A percentile compares a stretch with the other conserved stretches of the same genome.
These are phyloP conservation scores for Danio jaintianensis DNA, from an alignment of 2,797 vertebrate genomes.

Conservation along the genomic window DNA sequence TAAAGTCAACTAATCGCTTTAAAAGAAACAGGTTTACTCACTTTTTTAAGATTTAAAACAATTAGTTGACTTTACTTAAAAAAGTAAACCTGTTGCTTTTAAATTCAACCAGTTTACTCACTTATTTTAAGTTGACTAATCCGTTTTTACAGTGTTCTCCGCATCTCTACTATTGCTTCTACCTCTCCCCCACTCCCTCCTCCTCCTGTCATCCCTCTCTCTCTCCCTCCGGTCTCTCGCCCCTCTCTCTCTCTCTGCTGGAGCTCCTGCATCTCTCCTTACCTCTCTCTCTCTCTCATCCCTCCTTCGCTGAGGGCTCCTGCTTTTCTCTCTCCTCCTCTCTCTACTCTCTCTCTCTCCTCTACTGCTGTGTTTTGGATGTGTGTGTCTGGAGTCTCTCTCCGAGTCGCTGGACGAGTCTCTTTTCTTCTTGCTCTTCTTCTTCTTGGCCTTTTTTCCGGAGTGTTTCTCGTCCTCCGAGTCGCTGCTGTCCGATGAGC, in stretches of 20 bases:
- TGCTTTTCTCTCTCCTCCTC: slow-evolving; percentile 31
- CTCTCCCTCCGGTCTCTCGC: slow-evolving; percentile 14
- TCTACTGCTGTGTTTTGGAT: slow-evolving; percentile 57
- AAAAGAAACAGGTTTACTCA: too few relatives aligned
- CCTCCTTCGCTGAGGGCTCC: slow-evolving; percentile 24
- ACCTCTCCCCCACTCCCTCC: slow-evolving; percentile 14
- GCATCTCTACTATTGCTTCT: slow-evolving; percentile 57
- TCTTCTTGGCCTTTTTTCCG: slow-evolving; percentile 69
- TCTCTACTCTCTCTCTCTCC: slow-evolving; percentile 58
- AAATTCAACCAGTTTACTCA: too few relatives aligned
- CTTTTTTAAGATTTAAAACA: too few relatives aligned
- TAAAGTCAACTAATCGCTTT: too few relatives aligned
- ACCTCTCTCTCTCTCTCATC: slow-evolving; percentile 35
- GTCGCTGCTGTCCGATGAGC: slow-evolving; percentile 75
- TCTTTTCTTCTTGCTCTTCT: slow-evolving; percentile 80
- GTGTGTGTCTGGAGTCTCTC: slow-evolving; percentile 68
- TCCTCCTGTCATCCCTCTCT: slow-evolving; percentile 1
- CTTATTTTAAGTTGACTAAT: too few relatives aligned
- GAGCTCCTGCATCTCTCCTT: slow-evolving; percentile 36
- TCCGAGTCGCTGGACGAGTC: slow-evolving; percentile 82
- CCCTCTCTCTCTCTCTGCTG: slow-evolving; percentile 31
- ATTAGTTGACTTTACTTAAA: too few relatives aligned
- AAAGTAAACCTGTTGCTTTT: too few relatives aligned
- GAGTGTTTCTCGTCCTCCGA: slow-evolving; percentile 60
- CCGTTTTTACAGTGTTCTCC: slow-evolving; percentile 11